phyloP scores from a whole-genome alignment of 2,888 invertebrate genomes.

The Griposia aprilina region DNA sequence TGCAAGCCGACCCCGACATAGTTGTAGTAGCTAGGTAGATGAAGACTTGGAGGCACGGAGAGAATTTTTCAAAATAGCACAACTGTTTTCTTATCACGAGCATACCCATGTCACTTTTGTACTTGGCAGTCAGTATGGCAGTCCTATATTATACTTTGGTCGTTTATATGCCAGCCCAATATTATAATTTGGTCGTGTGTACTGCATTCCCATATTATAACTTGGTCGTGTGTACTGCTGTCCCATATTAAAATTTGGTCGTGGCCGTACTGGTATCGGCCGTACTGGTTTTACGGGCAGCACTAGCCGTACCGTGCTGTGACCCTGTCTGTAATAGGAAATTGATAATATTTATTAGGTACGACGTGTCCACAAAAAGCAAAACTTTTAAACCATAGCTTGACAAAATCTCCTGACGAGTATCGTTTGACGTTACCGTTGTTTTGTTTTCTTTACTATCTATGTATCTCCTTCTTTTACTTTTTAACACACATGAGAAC shows the following conservation, averaged over 20 bases:
- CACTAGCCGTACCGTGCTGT: not conserved
- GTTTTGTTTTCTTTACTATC: not conserved
- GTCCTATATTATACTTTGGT: not conserved
- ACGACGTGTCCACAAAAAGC: not conserved
- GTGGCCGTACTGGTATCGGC: not conserved
- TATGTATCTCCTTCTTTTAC: not conserved
- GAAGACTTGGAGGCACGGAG: not conserved
- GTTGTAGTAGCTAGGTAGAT: not conserved
- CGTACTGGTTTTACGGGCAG: not conserved
- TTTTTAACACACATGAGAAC: not conserved
- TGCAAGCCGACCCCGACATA: not conserved
- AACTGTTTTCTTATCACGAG: not conserved
- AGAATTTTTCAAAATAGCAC: not conserved
- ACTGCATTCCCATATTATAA: too few species aligned
- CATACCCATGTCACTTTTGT: not conserved
- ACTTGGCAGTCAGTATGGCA: not conserved
- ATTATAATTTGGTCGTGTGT: not conserved
- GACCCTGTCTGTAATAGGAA: conserved; percentile 1
- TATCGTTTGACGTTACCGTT: not conserved
- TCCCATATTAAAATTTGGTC: not conserved
- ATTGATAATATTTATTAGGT: too few species aligned
- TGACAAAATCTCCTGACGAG: not conserved
- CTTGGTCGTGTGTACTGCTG: not conserved
- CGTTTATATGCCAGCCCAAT: not conserved
- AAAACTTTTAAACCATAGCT: not conserved